A percentile compares a stretch with the other conserved stretches of the same genome.
Evolutionary conservation across 1,140 invertebrate genomes (phyloP).

Genomic region (Drosophila pruinosa): DNA sequence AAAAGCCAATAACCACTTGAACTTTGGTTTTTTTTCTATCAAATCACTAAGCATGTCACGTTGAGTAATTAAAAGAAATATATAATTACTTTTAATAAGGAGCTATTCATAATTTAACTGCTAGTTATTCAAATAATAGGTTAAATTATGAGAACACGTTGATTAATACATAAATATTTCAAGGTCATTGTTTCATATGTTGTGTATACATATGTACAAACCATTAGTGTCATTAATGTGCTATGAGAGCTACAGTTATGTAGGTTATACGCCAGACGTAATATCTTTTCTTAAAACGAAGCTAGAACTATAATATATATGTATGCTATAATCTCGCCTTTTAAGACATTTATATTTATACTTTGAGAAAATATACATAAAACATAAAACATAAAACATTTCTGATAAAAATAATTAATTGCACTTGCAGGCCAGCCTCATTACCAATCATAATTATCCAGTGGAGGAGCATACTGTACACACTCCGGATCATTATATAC

Average conservation of each 20-base stretch:
- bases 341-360: no score
- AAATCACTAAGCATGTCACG: neutral
- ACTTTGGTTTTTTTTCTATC: conserved; percentile 14
- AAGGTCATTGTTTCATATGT: no score
- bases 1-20: conserved; percentile 4
- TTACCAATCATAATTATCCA: conserved; percentile 85
- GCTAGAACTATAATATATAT: no score
- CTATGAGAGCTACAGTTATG: no score
- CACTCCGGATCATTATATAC: conserved; percentile 84
- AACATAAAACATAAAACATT: no score
- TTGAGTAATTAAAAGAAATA: neutral
- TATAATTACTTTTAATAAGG: conserved; percentile 4
- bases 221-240: no score
- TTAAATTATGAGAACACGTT: neutral
- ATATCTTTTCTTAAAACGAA: no score
- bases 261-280: no score
- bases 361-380: no score
- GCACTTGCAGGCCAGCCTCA: conserved; percentile 73
- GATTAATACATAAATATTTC: neutral
- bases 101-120: neutral
- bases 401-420: neutral
- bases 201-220: no score
- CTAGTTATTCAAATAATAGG: neutral
- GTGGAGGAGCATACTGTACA: conserved; percentile 84
- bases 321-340: no score